Conservation (phyloP, 1,140 invertebrate genomes). For the Brachionus manjavacas region DNA sequence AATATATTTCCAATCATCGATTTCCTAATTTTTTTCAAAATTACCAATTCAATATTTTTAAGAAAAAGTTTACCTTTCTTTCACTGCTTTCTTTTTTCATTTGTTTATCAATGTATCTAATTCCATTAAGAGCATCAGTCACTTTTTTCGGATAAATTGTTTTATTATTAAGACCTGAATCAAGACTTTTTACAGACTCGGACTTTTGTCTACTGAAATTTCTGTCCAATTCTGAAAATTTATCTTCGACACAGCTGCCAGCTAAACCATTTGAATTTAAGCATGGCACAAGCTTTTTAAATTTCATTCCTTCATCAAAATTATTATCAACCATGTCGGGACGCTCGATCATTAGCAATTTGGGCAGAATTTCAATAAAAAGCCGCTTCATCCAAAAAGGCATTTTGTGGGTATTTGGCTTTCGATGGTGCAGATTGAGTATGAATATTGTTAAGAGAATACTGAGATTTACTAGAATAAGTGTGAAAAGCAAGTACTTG, state of each 20-base stretch:
- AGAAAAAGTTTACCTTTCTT: background rate
- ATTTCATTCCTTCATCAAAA: background rate
- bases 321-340: background rate
- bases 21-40: constrained; percentile 51
- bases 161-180: background rate
- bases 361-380: constrained; percentile 83
- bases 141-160: constrained; percentile 32
- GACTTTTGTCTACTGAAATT: constrained; percentile 50
- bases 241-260: background rate
- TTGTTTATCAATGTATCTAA: constrained; percentile 28
- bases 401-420: constrained; percentile 90
- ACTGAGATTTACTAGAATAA: constrained; percentile 96
- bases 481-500: constrained; percentile 97
- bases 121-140: constrained; percentile 26
- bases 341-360: constrained; percentile 56
- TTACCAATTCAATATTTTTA: too few species aligned
- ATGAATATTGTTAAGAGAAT: constrained; percentile 97
- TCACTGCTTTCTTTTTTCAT: constrained; percentile 41
- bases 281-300: constrained; percentile 47
- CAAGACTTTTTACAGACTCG: background rate
- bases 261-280: constrained; percentile 20
- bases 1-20: constrained; percentile 91
- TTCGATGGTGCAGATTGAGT: constrained; percentile 92
- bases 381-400: constrained; percentile 86
- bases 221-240: constrained; percentile 44